phyloP scores from a whole-genome alignment of 2,888 invertebrate species.

The Boloria selene region DNA sequence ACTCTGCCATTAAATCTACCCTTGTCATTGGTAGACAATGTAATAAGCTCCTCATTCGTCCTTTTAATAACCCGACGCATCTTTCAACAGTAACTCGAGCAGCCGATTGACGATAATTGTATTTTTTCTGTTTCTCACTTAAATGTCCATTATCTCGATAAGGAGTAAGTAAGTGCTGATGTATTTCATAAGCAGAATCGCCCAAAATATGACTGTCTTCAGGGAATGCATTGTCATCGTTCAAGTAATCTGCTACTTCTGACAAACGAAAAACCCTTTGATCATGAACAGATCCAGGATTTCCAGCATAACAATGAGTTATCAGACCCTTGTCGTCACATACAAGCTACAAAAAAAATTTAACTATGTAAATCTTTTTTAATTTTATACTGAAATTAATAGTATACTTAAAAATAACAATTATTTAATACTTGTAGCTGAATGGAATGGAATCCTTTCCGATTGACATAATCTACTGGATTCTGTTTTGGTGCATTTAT shows the following conservation, averaged over 20 bases:
- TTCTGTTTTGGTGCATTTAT: slow-evolving; percentile 9
- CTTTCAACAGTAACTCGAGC: too few species aligned
- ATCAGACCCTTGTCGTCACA: slow-evolving; percentile 1
- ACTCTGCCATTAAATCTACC: slow-evolving; percentile 8
- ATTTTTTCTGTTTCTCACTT: slow-evolving; percentile 2
- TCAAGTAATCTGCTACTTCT: not conserved
- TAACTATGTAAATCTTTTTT: too few species aligned
- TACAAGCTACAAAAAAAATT: not conserved
- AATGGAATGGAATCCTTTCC: slow-evolving; percentile 7
- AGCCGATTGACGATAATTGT: too few species aligned
- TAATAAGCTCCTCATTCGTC: slow-evolving; percentile 9
- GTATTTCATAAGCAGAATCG: too few species aligned
- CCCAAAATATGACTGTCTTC: not conserved
- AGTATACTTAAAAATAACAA: not conserved
- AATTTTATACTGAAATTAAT: not conserved
- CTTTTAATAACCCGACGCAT: not conserved
- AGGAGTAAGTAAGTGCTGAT: slow-evolving; percentile 1
- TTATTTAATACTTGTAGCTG: slow-evolving; percentile 1
- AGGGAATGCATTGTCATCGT: not conserved
- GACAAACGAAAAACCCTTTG: slow-evolving; percentile 4
- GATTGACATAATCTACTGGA: not conserved
- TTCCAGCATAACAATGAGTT: slow-evolving; percentile 1
- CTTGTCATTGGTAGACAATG: slow-evolving; percentile 12
- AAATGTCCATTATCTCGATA: slow-evolving; percentile 4
- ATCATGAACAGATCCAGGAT: slow-evolving; percentile 9